Evolutionary conservation across 2,888 invertebrate genomes (phyloP).

Genomic region (Teleiodes luculella): DNA sequence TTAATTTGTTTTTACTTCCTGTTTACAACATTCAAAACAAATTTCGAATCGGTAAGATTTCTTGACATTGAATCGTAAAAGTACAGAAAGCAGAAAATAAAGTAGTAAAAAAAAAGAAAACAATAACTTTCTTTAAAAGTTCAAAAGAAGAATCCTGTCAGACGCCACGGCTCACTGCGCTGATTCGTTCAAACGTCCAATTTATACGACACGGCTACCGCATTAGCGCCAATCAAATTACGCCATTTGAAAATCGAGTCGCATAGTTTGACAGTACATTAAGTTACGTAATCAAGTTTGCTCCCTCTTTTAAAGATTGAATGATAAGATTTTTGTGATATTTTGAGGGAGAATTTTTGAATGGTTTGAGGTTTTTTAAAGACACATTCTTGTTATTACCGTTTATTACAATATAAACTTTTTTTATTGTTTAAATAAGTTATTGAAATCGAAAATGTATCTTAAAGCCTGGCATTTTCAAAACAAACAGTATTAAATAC

Average conservation of each 20-base stretch:
- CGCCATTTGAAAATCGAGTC: conserved; percentile 65
- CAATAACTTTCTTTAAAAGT: conserved; percentile 1
- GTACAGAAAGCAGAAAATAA: background rate
- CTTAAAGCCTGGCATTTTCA: too few relatives aligned
- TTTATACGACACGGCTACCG: conserved; percentile 64
- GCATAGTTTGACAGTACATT: conserved; percentile 47
- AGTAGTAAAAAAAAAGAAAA: background rate
- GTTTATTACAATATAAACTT: too few relatives aligned
- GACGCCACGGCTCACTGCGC: background rate
- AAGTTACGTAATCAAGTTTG: conserved; percentile 27
- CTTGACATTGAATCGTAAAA: too few relatives aligned
- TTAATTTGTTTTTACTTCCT: too few relatives aligned
- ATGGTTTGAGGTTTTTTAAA: background rate
- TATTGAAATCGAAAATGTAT: too few relatives aligned
- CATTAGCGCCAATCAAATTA: conserved; percentile 70
- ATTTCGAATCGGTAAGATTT: too few relatives aligned
- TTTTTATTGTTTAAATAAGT: too few relatives aligned
- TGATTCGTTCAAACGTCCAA: conserved; percentile 45
- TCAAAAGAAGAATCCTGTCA: background rate
- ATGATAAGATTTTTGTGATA: background rate
- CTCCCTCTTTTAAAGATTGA: background rate
- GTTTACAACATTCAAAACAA: background rate
- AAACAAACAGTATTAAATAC: too few relatives aligned
- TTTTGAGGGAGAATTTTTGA: background rate
- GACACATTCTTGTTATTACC: too few relatives aligned